Evolutionary conservation across 1,140 invertebrate genomes (phyloP).

Genomic region (Lanistes nyassanus): DNA sequence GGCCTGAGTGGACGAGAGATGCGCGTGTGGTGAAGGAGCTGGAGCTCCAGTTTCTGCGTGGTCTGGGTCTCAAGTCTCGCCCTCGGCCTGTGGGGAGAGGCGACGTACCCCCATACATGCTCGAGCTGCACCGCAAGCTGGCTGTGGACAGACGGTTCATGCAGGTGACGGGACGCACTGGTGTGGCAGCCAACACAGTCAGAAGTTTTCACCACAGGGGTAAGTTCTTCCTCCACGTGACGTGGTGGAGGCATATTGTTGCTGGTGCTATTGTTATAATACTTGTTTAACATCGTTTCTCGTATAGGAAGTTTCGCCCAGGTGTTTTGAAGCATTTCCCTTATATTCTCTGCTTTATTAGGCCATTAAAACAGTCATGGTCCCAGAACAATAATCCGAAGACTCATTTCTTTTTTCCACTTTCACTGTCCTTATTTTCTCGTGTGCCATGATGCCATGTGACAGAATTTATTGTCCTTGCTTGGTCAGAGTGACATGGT

Average conservation of each 20-base stretch:
- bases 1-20: neutral
- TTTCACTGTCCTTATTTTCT: no score
- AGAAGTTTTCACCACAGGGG: slow-evolving; percentile 85
- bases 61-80: slow-evolving; percentile 79
- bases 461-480: no score
- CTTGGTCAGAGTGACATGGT: no score
- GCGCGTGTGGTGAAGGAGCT: slow-evolving; percentile 66
- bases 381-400: no score
- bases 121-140: slow-evolving; percentile 74
- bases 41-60: slow-evolving; percentile 77
- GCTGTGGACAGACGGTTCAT: slow-evolving; percentile 26
- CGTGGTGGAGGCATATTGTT: no score
- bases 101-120: slow-evolving; percentile 81
- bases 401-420: no score
- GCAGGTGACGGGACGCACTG: slow-evolving; percentile 34
- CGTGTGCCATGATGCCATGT: no score
- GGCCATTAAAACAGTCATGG: no score
- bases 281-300: neutral
- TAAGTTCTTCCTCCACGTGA: slow-evolving; percentile 68
- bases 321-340: no score
- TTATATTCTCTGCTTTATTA: no score
- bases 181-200: slow-evolving; percentile 82
- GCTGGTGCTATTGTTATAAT: neutral
- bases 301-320: no score
- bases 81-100: slow-evolving; percentile 70